Base-by-base conservation (phyloP, 2,113 vertebrate species). In the Leucosticte australis region DNA sequence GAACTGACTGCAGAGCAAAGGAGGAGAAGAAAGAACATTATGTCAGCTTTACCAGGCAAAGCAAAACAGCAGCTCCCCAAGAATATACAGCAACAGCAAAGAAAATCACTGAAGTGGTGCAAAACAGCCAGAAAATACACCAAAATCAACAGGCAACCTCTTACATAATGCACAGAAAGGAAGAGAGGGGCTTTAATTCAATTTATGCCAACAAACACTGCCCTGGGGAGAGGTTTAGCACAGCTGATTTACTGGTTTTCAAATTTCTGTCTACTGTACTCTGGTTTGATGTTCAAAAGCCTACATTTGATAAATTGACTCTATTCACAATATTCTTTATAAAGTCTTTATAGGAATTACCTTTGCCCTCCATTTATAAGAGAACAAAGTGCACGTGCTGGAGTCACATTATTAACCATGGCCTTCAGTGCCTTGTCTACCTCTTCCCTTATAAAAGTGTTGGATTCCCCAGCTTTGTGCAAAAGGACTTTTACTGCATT, bases 361-460 rank as follows among this genome's bases (percentile, higher is more conserved):
- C 98, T 97, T 87, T 99, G 98, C 92, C 99, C 99, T 93, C 99
- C 99, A 76, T 94, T 97, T 80, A 99, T 98, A 49, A 99, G 98
- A 76, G 99, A 98, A 83, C 96, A 96, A 87, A 99, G 97, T 83
- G 98, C 97, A 35, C 99, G 99, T 44, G 97, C 97, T 50, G 98
- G 98, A 33, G 98, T 99, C 97, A 99, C 99, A 94, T 98, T 98
- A 89, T 98, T 98, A 92, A 99, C 98, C 99, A 99, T 99, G 95
- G 98, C 98, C 94, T 98, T 98, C 94, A 99, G 94, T 3, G 99
- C 98, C 83, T 97, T 98, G 91, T 99, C 99, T 80, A 99, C 98
- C 53, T 99, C 99, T 97, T 99, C 99, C 95, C 99, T 97, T 76
- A 99, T 99, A 96, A 99, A 99, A 78, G 98, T 98, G 92, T 99